Conservation (phyloP, 2,797 vertebrate genomes). For the Gymnoscopelus braueri region DNA sequence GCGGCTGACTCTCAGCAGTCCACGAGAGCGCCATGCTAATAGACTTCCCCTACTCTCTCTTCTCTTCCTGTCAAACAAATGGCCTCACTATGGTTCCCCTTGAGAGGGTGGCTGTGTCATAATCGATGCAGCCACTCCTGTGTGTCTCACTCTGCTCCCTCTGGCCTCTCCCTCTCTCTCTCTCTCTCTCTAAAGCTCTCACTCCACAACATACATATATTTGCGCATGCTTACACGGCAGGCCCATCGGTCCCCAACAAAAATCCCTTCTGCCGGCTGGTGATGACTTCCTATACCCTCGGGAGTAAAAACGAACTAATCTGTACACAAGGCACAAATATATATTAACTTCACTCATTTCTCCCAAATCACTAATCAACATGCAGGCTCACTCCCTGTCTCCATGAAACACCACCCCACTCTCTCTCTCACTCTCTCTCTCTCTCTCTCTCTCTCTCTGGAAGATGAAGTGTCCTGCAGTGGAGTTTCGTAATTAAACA, state of each 20-base stretch:
- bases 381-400: conserved; percentile 37
- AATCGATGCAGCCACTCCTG: conserved; percentile 69
- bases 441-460: conserved; percentile 32
- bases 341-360: conserved; percentile 56
- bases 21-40: conserved; percentile 65
- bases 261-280: conserved; percentile 17
- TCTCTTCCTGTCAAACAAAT: conserved; percentile 77
- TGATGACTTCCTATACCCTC: conserved; percentile 22
- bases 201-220: neutral
- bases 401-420: conserved; percentile 18
- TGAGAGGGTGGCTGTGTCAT: conserved; percentile 71
- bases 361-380: conserved; percentile 59
- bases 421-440: conserved; percentile 32
- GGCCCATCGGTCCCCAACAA: conserved; percentile 18
- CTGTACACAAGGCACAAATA: conserved; percentile 22
- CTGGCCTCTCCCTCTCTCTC: neutral
- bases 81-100: conserved; percentile 64
- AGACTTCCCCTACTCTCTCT: conserved; percentile 70
- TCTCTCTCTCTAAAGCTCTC: conserved; percentile 10
- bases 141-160: conserved; percentile 28
- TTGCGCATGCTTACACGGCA: conserved; percentile 8
- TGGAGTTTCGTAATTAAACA: conserved; percentile 70
- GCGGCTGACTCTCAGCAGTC: conserved; percentile 65
- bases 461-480: conserved; percentile 42
- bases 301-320: conserved; percentile 38